phyloP scores from a whole-genome alignment of 2,797 vertebrate genomes.

The Alcedo quadribrachys region DNA sequence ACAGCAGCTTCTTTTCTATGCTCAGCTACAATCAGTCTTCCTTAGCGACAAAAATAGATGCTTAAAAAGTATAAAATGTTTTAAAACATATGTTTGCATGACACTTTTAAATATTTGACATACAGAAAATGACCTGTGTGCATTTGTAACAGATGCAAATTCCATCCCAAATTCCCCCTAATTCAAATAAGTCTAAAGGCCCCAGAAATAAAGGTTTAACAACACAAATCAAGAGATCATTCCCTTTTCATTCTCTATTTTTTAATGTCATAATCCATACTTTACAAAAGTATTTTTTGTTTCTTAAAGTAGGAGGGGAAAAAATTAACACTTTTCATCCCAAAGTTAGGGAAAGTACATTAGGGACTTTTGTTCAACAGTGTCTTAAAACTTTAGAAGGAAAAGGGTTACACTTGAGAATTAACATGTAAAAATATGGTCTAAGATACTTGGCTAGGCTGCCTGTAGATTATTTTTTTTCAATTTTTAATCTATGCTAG shows the following conservation, averaged over 20 bases:
- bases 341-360: not conserved
- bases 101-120: constrained; percentile 31
- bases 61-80: constrained; percentile 31
- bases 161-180: not conserved
- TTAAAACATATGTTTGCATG: constrained; percentile 48
- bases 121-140: not conserved
- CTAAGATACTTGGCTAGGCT: not conserved
- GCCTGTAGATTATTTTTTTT: not conserved
- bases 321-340: not conserved
- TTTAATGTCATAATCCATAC: not conserved
- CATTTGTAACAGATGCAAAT: not conserved
- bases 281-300: not conserved
- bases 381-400: not conserved
- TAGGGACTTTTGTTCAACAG: not conserved
- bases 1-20: constrained; percentile 68
- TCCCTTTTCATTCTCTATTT: not conserved
- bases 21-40: constrained; percentile 65
- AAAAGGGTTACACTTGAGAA: not conserved
- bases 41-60: constrained; percentile 56
- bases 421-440: not conserved
- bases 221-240: not conserved
- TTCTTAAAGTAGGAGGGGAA: not conserved
- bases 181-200: not conserved
- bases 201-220: not conserved
- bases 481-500: not conserved